Evolutionary conservation across 2,888 invertebrate species (phyloP).

Genomic region (Blastobasis lacticolella): DNA sequence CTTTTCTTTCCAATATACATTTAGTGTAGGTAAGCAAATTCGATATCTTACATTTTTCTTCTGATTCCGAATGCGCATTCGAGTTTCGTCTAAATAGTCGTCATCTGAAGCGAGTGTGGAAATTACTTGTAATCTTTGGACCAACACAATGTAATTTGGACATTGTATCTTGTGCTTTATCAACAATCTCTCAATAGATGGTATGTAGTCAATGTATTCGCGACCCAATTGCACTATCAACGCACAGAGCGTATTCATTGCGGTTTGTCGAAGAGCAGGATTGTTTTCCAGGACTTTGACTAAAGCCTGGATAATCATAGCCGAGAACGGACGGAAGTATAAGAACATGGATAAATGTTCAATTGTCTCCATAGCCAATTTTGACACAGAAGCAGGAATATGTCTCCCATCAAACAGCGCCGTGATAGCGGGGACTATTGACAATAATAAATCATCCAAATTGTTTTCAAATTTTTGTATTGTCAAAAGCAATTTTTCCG

Average conservation of each 20-base stretch:
- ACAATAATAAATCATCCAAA: conserved; percentile 94
- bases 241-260: conserved; percentile 93
- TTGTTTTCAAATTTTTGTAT: conserved; percentile 96
- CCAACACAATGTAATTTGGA: conserved; percentile 84
- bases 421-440: conserved; percentile 95
- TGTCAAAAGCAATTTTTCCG: conserved; percentile 87
- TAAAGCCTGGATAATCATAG: conserved; percentile 94
- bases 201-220: conserved; percentile 94
- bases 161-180: conserved; percentile 86
- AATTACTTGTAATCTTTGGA: conserved; percentile 82
- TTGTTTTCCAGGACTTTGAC: conserved; percentile 89
- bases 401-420: conserved; percentile 91
- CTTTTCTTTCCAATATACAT: background rate
- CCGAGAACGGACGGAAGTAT: conserved; percentile 93
- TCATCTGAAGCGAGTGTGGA: conserved; percentile 86
- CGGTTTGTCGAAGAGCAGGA: conserved; percentile 82
- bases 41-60: conserved; percentile 76
- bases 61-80: conserved; percentile 79
- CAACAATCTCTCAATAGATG: conserved; percentile 90
- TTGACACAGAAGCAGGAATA: conserved; percentile 83
- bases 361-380: conserved; percentile 87
- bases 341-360: conserved; percentile 91
- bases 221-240: conserved; percentile 91
- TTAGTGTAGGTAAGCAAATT: background rate
- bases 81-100: conserved; percentile 78